A percentile compares a stretch with the other conserved stretches of the same genome.
phyloP scores from a whole-genome alignment of 2,113 vertebrate species.

The Dipodomys merriami region DNA sequence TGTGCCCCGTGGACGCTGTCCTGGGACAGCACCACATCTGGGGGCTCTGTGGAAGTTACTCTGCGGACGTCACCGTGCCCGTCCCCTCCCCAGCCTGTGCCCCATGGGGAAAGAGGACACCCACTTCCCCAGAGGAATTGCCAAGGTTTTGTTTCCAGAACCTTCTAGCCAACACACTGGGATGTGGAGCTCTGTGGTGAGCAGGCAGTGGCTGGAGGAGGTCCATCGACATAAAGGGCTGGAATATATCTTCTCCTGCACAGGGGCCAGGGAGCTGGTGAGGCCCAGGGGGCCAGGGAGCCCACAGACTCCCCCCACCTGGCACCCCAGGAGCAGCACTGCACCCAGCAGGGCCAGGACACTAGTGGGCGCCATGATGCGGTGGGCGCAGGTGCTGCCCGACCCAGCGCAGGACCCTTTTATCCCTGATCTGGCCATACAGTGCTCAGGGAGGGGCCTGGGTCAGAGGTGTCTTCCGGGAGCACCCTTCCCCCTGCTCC shows the following conservation, averaged over 20 bases:
- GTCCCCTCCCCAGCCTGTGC: no score
- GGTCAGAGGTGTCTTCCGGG: not conserved
- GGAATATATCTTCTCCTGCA: not conserved
- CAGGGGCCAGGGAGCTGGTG: not conserved
- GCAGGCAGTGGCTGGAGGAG: not conserved
- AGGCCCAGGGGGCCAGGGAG: not conserved
- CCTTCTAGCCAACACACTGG: rapidly evolving
- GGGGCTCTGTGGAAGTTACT: not conserved
- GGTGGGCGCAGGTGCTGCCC: no score
- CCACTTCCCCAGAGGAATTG: no score
- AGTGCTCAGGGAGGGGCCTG: no score
- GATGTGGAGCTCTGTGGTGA: not conserved
- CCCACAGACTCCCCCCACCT: no score
- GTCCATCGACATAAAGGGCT: not conserved
- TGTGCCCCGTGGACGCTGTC: not conserved
- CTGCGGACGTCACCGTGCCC: no score
- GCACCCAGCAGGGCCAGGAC: not conserved
- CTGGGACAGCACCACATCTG: not conserved
- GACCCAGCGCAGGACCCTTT: no score
- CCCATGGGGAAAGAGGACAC: no score
- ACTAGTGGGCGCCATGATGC: not conserved
- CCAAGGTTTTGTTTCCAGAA: no score
- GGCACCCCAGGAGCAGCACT: not conserved
- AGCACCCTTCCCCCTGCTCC: no score
- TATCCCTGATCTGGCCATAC: no score